Base-by-base conservation (phyloP, 2,888 invertebrate species). In the Brenthis hecate region DNA sequence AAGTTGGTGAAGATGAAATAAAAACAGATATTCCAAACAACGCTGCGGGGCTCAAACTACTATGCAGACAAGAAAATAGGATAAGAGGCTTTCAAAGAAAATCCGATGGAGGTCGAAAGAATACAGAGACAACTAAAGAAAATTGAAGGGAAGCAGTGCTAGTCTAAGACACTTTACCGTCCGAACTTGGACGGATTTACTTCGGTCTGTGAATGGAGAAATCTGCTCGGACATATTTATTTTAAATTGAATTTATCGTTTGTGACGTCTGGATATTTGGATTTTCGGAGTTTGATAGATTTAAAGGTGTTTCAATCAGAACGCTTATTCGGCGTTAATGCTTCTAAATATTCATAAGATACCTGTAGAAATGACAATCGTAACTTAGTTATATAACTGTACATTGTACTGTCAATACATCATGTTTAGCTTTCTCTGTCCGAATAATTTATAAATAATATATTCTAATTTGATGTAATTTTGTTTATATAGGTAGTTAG, bases 41-140 rank as follows among this genome's bases (percentile, higher is more conserved):
- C 67, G 68, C 65, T 57, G 23, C 56, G 68, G 71, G 63, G 71
- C 68, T 71, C 60, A 73, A 72, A 73, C 73, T 73, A 72, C 72
- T 67, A 66, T 63, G 71, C 70, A 74, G 78, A 77, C 77, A 73
- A 75, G 76, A 74, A 79, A 81, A 80, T 78, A 71, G 80, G 79
- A 80, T 85, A 84, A 84, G 81, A 81, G 79, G 85, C 84, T 71
- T 84, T 80, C 74, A 74, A 73, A 72, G 72, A 70, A 77, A 77
- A 78, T 75, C 83, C 83, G 81, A 80, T 81, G 78, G 79, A 84
- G 80, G 79, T 79, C 75, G 77, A 77, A 78, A 77, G 79, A 81
- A 79, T 79, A 81, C 78, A 76, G 82, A 81, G 80, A 84, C 85
- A 84, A 82, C 79, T 78, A 80, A 74, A 75, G 78, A 74, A 82